Base-by-base conservation (phyloP, 2,797 vertebrate species). In the Cyprinella venusta region DNA sequence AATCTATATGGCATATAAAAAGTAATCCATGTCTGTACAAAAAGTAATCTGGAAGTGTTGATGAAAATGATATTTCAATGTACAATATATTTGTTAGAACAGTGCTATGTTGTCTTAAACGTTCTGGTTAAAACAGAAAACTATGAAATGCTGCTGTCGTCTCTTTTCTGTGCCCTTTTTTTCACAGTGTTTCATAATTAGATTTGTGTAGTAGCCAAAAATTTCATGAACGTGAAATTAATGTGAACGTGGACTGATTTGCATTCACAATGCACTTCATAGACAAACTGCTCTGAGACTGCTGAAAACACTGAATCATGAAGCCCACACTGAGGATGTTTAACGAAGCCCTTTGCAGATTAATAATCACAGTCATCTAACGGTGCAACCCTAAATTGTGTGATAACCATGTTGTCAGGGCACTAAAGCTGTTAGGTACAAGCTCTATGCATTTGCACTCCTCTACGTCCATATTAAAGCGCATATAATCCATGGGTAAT, bases 401-500 rank as follows among this genome's bases (percentile, higher is more conserved):
- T 36, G 12, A 56, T 16, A 54, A 5, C 30, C 71, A n/a, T 38
- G 36, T 56, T 56, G 50, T 56, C 50, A 74, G 7, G 33, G 26
- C 59, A 36, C 36, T 33, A 74, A 54, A 54, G 33, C 16, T 10
- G 21, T 59, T 59, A 54, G 30, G 26, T 38, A 24, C 61, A 52
- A 18, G 12, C 10, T 24, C 6, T 13, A 48, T 12, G 45, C 24
- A 19, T 80, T 79, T 52, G 30, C 63, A 38, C 45, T 52, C 21
- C 12, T 78, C 19, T 4, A 21, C 75, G 33, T 40, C 75, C 40
- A 33, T 48, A 64, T 36, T 65, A 50, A 48, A 78, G 61, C 0
- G 19, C 61, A 38, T 48, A 52, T 79, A 79, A 54, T 68, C 48
- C 26, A 79, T 7, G n/a, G 45, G 63, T 38, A 38, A 63, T 38